Percentiles rank a stretch among this genome's conserved stretches.
Evolutionary conservation across 2,888 invertebrate genomes (phyloP).

Genomic region (Dusona sp.): DNA sequence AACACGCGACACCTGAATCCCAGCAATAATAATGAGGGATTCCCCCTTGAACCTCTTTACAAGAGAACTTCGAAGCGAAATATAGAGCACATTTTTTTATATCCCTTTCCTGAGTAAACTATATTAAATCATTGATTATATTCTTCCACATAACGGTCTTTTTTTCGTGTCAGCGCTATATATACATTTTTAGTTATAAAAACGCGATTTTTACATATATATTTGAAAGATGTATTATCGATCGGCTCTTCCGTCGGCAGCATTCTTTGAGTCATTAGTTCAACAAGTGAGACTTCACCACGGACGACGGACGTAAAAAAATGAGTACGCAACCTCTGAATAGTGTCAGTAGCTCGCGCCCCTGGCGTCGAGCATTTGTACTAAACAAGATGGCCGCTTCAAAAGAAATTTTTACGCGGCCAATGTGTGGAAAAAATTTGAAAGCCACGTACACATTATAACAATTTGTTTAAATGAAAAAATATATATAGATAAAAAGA

Average conservation of each 20-base stretch:
- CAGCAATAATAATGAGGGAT: slow-evolving; percentile 24
- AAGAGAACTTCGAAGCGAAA: not conserved
- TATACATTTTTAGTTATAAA: not conserved
- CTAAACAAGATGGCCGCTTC: not conserved
- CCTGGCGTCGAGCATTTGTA: not conserved
- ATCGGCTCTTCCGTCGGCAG: slow-evolving; percentile 1
- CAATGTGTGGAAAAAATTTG: not conserved
- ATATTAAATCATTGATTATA: slow-evolving; percentile 2
- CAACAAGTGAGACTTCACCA: slow-evolving; percentile 34
- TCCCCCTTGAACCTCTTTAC: not conserved
- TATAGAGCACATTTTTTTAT: slow-evolving; percentile 6
- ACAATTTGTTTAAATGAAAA: not conserved
- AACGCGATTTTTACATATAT: not conserved
- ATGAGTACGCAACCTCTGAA: not conserved
- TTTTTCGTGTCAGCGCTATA: not conserved
- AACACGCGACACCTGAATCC: slow-evolving; percentile 24
- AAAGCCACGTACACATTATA: not conserved
- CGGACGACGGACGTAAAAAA: not conserved
- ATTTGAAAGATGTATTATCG: slow-evolving; percentile 16
- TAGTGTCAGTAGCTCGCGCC: no score
- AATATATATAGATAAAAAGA: not conserved
- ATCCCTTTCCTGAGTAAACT: not conserved
- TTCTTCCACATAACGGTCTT: not conserved
- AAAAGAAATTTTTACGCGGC: not conserved
- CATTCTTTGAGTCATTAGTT: slow-evolving; percentile 9